These are phyloP conservation scores for Mamestra configurata DNA, from an alignment of 1,140 invertebrate genomes.

Conservation along the genomic window DNA sequence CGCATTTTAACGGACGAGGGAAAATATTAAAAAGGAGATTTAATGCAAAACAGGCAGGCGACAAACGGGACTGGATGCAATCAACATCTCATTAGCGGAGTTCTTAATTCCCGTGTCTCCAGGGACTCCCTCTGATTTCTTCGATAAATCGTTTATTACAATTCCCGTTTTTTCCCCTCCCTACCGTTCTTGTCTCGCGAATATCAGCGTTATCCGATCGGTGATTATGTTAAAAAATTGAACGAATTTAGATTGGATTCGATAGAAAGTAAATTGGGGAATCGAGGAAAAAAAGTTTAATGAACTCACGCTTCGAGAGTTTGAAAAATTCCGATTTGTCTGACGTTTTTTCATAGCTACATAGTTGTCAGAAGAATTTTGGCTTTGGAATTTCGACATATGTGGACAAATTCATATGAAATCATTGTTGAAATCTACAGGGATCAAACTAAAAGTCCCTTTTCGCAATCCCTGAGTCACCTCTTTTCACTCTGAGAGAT, in stretches of 20 bases:
- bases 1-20: conserved; percentile 72
- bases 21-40: conserved; percentile 69
- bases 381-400: neutral
- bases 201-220: conserved; percentile 72
- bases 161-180: conserved; percentile 60
- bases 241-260: conserved; percentile 67
- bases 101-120: conserved; percentile 77
- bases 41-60: conserved; percentile 71
- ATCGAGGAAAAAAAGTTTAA: conserved; percentile 73
- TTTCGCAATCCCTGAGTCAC: neutral
- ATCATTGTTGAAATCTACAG: neutral
- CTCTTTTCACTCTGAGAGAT: neutral
- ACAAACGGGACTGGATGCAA: conserved; percentile 76
- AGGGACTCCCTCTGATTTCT: conserved; percentile 69
- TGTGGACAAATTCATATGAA: neutral
- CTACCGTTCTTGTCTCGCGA: conserved; percentile 65
- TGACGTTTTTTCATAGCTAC: conserved; percentile 46
- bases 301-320: conserved; percentile 65
- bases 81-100: conserved; percentile 84
- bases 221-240: conserved; percentile 76
- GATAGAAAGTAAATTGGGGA: conserved; percentile 63
- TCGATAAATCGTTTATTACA: conserved; percentile 80
- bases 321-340: conserved; percentile 49
- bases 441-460: neutral
- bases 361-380: conserved; percentile 41